Evolutionary conservation across 2,113 vertebrate species (phyloP).

Genomic region (Anthoscopus minutus): DNA sequence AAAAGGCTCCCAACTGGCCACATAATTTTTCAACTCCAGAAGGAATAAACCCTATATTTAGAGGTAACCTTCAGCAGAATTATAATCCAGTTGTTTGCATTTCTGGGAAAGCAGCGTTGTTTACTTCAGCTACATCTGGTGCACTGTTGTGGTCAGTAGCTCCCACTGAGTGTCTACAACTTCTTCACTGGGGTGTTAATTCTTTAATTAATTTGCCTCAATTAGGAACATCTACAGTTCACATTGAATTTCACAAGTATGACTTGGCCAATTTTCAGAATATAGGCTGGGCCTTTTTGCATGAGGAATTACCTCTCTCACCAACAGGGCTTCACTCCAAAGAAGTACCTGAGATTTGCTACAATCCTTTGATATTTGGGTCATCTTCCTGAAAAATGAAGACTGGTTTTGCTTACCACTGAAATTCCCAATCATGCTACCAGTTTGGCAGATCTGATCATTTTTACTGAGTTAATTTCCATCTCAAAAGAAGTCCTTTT

Average conservation of each 20-base stretch:
- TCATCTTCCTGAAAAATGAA: background rate
- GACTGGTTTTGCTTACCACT: background rate
- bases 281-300: background rate
- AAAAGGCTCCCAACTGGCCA: background rate
- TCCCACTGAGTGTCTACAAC: background rate
- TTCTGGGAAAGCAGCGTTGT: background rate
- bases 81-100: background rate
- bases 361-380: background rate
- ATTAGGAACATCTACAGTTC: background rate
- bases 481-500: background rate
- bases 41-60: background rate
- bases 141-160: background rate
- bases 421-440: background rate
- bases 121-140: background rate
- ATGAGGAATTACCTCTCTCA: background rate
- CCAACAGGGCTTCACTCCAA: background rate
- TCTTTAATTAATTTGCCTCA: background rate
- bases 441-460: background rate
- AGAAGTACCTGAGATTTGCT: background rate
- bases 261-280: background rate
- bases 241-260: background rate
- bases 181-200: background rate
- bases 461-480: slow-evolving; percentile 21
- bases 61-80: background rate
- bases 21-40: background rate